phyloP scores from a whole-genome alignment of 92 coral and sea anemone species.

The Galaxea fascicularis region DNA sequence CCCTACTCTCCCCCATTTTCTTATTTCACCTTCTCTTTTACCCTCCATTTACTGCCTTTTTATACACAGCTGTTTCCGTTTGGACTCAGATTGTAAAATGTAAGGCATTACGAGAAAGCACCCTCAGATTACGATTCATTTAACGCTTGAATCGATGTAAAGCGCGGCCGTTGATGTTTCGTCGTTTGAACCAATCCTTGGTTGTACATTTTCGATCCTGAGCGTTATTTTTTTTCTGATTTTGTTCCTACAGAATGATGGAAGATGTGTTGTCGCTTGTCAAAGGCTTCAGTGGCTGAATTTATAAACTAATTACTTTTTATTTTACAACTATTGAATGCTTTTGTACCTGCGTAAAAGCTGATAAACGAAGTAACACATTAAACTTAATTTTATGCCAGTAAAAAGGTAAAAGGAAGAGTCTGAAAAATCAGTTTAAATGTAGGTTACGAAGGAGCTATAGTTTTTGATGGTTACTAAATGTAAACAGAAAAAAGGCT shows the following conservation, averaged over 20 bases:
- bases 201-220: background rate
- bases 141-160: background rate
- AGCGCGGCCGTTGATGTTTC: background rate
- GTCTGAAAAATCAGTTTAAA: conserved; percentile 6
- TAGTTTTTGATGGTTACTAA: conserved; percentile 27
- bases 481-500: conserved; percentile 5
- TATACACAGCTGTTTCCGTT: no score
- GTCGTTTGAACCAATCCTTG: background rate
- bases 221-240: conserved; percentile 26
- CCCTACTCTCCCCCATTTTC: no score
- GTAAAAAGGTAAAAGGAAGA: background rate
- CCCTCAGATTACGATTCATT: background rate
- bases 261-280: conserved; percentile 4
- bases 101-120: background rate
- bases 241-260: conserved; percentile 38
- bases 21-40: no score
- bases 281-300: conserved; percentile 39
- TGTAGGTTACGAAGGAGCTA: background rate
- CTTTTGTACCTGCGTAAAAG: conserved; percentile 45
- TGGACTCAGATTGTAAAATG: no score
- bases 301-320: conserved; percentile 30
- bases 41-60: no score
- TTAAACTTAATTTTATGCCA: conserved; percentile 1
- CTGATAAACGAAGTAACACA: background rate
- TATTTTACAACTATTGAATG: conserved; percentile 21